phyloP scores from a whole-genome alignment of 2,888 invertebrate genomes.

The Augiades crinisus region DNA sequence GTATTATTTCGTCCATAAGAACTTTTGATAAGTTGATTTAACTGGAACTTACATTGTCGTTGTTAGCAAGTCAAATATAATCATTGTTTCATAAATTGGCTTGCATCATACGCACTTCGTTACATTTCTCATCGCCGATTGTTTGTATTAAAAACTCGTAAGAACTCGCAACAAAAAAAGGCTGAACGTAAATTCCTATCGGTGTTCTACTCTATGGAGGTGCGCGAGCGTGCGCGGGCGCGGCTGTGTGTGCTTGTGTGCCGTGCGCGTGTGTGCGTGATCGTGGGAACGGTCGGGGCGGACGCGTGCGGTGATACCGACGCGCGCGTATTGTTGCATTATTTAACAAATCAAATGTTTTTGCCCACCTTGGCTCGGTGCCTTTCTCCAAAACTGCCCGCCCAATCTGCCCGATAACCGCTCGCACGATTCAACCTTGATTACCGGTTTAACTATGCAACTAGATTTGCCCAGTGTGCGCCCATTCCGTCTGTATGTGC shows the following conservation, averaged over 20 bases:
- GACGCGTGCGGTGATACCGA: constrained; percentile 74
- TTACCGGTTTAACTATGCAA: constrained; percentile 29
- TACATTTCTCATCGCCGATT: constrained; percentile 18
- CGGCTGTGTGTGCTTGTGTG: too few relatives aligned
- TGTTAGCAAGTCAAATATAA: too few relatives aligned
- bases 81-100: not conserved
- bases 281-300: constrained; percentile 73
- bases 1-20: too few relatives aligned
- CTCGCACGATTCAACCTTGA: constrained; percentile 38
- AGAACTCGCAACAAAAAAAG: constrained; percentile 20
- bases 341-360: constrained; percentile 42
- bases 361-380: constrained; percentile 26
- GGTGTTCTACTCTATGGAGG: constrained; percentile 33
- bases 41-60: too few relatives aligned
- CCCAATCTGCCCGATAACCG: constrained; percentile 31
- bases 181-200: constrained; percentile 35
- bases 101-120: constrained; percentile 9
- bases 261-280: constrained; percentile 56
- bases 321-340: constrained; percentile 68
- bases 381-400: constrained; percentile 38
- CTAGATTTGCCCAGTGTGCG: constrained; percentile 17
- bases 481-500: constrained; percentile 22
- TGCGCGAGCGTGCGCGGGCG: constrained; percentile 60
- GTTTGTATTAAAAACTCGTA: constrained; percentile 15
- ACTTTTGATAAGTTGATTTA: too few relatives aligned